A percentile compares a stretch with the other conserved stretches of the same genome.
Conservation (phyloP, 2,888 invertebrate genomes). For the Erebia aethiops region DNA sequence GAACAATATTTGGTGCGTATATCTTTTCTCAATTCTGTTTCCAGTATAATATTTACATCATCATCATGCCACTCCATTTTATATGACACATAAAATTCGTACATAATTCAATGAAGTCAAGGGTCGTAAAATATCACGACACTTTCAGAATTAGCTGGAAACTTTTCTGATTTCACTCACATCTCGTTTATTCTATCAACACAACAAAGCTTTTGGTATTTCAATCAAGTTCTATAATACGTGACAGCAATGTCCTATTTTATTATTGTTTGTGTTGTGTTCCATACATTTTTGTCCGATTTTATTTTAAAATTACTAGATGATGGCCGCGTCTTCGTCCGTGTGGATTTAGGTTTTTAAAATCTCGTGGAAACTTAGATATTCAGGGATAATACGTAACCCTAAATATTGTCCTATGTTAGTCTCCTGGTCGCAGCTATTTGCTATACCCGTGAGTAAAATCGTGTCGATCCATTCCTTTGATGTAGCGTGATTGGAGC, state of each 20-base stretch:
- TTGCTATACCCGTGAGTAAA: too few species aligned
- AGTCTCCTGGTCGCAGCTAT: too few species aligned
- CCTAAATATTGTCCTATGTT: too few species aligned
- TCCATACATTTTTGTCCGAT: background rate
- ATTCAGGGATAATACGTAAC: too few species aligned
- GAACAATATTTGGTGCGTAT: too few species aligned
- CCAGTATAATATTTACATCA: background rate
- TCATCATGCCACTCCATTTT: background rate
- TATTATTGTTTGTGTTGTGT: background rate
- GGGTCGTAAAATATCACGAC: slow-evolving; percentile 4
- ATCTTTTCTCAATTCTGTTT: background rate
- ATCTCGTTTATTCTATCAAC: slow-evolving; percentile 1
- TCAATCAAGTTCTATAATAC: background rate
- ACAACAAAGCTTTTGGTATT: background rate
- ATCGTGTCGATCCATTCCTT: too few species aligned
- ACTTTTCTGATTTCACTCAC: slow-evolving; percentile 10
- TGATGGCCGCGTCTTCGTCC: too few species aligned
- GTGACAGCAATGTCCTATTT: background rate
- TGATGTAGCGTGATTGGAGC: too few species aligned
- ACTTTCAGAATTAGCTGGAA: background rate
- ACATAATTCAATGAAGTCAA: slow-evolving; percentile 11
- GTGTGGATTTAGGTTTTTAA: too few species aligned
- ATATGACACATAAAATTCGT: slow-evolving; percentile 1
- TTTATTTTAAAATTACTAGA: too few species aligned
- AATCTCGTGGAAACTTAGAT: too few species aligned